Conservation (phyloP, 2,797 vertebrate species). For the Artibeus lituratus region DNA sequence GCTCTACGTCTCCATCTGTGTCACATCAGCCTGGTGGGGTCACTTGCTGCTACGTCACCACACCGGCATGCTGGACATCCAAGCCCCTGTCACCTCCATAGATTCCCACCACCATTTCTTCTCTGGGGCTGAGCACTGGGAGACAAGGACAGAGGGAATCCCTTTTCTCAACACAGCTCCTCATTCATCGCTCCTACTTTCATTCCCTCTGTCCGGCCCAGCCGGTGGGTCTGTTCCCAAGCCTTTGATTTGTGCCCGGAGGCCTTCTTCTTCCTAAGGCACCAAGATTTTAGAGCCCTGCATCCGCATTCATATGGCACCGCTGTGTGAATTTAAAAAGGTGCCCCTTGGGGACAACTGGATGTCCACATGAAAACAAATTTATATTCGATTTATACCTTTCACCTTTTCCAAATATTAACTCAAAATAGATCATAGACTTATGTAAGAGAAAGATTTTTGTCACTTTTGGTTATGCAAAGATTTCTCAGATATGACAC, state of each 20-base stretch:
- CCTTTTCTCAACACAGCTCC: background rate
- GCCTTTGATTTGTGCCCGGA: background rate
- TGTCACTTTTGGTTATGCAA: background rate
- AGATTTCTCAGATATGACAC: background rate
- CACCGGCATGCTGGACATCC: background rate
- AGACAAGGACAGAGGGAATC: background rate
- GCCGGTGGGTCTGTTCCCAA: background rate
- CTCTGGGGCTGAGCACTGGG: background rate
- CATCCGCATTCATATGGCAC: background rate
- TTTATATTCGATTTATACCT: background rate
- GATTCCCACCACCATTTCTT: background rate
- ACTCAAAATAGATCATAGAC: background rate
- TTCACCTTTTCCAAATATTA: background rate
- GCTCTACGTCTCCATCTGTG: background rate
- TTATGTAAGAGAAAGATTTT: background rate
- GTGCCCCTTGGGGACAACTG: background rate
- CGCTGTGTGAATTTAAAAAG: background rate
- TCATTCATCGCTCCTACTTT: background rate
- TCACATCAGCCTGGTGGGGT: background rate
- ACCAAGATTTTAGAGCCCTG: background rate
- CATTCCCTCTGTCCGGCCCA: background rate
- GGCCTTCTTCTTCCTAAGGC: background rate
- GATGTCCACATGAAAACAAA: background rate
- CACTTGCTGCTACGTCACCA: accelerated
- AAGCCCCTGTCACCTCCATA: background rate